Evolutionary conservation across 2,888 invertebrate species (phyloP).

Genomic region (Chymomyza caudatula): DNA sequence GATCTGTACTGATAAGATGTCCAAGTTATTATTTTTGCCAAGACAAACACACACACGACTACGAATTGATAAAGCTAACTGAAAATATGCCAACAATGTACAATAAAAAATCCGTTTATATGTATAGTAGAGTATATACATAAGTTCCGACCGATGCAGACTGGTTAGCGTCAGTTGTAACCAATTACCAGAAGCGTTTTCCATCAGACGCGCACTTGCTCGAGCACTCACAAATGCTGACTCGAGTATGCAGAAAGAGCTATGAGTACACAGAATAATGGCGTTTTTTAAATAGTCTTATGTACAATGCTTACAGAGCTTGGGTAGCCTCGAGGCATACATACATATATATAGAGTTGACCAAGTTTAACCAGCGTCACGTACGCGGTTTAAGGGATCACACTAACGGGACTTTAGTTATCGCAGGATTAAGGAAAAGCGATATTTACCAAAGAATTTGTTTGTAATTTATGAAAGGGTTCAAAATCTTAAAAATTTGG

Average conservation of each 20-base stretch:
- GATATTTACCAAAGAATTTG: no score
- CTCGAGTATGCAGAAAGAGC: not conserved
- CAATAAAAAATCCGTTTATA: not conserved
- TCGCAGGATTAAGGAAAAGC: no score
- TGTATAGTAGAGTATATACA: not conserved
- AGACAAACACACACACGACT: not conserved
- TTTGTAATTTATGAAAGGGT: no score
- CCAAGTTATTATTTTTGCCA: not conserved
- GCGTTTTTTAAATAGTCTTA: constrained; percentile 2
- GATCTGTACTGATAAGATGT: not conserved
- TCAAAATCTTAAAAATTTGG: no score
- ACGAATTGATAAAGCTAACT: not conserved
- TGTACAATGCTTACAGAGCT: not conserved
- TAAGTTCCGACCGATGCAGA: constrained; percentile 31
- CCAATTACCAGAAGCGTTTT: constrained; percentile 40
- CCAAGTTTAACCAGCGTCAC: not conserved
- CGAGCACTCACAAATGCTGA: not conserved
- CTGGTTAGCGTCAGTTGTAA: constrained; percentile 61
- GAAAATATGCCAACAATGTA: not conserved
- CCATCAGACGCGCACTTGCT: constrained; percentile 5
- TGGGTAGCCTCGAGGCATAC: not conserved
- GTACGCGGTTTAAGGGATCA: no score
- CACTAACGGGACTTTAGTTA: no score
- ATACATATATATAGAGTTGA: no score
- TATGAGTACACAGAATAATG: constrained; percentile 24